Percentiles rank a stretch among this genome's conserved stretches.
Conservation (phyloP, 2,888 invertebrate genomes). For the Cheilosia impressa region DNA sequence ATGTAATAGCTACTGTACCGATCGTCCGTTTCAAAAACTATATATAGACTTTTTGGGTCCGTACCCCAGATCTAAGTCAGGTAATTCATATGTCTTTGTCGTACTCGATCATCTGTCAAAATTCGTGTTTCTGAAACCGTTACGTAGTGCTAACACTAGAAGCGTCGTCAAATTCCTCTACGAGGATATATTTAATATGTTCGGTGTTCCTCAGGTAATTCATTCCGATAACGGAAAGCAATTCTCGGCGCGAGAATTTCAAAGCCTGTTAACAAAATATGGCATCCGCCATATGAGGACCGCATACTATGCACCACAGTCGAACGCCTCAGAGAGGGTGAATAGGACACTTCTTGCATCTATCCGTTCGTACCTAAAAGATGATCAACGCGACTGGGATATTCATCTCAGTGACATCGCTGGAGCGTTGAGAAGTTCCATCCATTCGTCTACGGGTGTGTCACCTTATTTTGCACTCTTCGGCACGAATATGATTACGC, state of each 20-base stretch:
- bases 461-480: not conserved
- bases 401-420: not conserved
- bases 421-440: not conserved
- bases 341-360: not conserved
- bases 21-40: constrained; percentile 1
- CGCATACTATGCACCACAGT: not conserved
- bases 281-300: not conserved
- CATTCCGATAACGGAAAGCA: not conserved
- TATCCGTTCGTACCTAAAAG: not conserved
- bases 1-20: not conserved
- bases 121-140: not conserved
- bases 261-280: not conserved
- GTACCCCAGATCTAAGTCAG: constrained; percentile 1
- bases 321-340: not conserved
- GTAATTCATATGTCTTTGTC: not conserved
- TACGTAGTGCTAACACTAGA: not conserved
- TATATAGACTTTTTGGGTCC: constrained; percentile 8
- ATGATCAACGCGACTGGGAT: constrained; percentile 7
- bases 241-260: not conserved
- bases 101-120: not conserved
- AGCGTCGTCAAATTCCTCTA: no score
- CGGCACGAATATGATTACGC: not conserved
- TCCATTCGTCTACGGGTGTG: not conserved
- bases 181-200: no score
- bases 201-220: no score